Conservation (phyloP, 1,140 invertebrate species). For the Aphelinus certus region DNA sequence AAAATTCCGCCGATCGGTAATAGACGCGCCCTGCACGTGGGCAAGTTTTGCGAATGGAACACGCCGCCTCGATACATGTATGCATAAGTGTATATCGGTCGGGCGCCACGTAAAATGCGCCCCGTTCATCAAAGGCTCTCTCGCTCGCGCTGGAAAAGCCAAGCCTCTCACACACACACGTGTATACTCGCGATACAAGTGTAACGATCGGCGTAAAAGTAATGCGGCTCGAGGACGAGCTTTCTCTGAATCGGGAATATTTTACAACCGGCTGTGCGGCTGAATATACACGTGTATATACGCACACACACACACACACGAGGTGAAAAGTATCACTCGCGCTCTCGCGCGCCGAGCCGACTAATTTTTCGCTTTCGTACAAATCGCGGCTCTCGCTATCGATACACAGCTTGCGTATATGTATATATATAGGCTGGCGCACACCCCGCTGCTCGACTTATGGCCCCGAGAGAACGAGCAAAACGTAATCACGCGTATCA, state of each 20-base stretch:
- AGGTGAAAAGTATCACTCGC: constrained; percentile 2
- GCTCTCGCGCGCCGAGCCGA: background rate
- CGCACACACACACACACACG: background rate
- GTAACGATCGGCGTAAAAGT: constrained; percentile 2
- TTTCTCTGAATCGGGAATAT: constrained; percentile 13
- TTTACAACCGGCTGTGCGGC: background rate
- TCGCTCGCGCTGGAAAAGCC: too few species aligned
- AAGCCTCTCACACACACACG: background rate
- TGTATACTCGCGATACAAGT: background rate
- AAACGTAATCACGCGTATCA: background rate
- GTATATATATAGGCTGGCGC: background rate
- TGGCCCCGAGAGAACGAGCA: background rate
- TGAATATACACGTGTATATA: background rate
- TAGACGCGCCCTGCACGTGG: too few species aligned
- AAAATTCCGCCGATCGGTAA: too few species aligned
- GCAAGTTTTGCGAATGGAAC: too few species aligned
- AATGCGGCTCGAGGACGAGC: background rate
- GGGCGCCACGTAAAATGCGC: too few species aligned
- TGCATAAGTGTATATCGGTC: too few species aligned
- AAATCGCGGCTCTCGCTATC: too few species aligned
- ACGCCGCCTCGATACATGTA: too few species aligned
- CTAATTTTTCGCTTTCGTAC: background rate
- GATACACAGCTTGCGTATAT: too few species aligned
- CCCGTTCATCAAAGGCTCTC: too few species aligned
- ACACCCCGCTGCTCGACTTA: background rate